Evolutionary conservation across 1,140 invertebrate genomes (phyloP).

Genomic region (Tribolium castaneum): DNA sequence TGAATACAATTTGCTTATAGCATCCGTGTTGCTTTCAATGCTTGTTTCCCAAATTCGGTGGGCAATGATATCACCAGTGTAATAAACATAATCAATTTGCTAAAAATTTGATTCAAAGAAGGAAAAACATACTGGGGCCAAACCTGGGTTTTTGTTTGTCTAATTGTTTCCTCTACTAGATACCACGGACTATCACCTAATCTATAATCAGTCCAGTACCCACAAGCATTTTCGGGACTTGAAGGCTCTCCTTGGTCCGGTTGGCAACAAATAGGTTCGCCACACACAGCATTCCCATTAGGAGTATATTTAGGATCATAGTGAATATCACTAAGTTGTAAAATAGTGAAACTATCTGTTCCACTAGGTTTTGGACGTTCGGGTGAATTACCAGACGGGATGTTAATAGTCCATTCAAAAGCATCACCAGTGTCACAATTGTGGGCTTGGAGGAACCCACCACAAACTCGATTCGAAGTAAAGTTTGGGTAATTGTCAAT

Average conservation of each 20-base stretch:
- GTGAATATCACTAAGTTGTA: constrained; percentile 86
- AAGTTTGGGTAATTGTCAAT: constrained; percentile 66
- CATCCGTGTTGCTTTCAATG: constrained; percentile 71
- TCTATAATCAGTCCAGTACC: constrained; percentile 83
- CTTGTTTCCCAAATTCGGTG: constrained; percentile 88
- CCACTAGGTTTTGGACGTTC: constrained; percentile 20
- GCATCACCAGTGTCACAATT: constrained; percentile 59
- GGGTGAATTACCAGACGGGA: constrained; percentile 60
- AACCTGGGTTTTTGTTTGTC: constrained; percentile 50
- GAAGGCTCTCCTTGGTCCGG: constrained; percentile 57
- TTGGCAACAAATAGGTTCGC: constrained; percentile 84
- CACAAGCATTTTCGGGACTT: constrained; percentile 68
- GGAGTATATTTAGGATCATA: constrained; percentile 79
- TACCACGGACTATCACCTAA: constrained; percentile 71
- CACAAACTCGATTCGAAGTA: constrained; percentile 67
- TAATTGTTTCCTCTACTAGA: constrained; percentile 47
- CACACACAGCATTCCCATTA: constrained; percentile 76
- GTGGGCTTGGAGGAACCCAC: constrained; percentile 67
- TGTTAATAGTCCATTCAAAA: constrained; percentile 69
- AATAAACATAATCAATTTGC: constrained; percentile 77
- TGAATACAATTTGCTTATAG: constrained; percentile 70
- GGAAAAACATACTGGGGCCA: constrained; percentile 73
- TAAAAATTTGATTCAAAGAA: neutral
- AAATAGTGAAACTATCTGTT: constrained; percentile 66
- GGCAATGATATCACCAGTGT: constrained; percentile 86